Base-by-base conservation (phyloP, 2,888 invertebrate species). In the Andrena fulva region DNA sequence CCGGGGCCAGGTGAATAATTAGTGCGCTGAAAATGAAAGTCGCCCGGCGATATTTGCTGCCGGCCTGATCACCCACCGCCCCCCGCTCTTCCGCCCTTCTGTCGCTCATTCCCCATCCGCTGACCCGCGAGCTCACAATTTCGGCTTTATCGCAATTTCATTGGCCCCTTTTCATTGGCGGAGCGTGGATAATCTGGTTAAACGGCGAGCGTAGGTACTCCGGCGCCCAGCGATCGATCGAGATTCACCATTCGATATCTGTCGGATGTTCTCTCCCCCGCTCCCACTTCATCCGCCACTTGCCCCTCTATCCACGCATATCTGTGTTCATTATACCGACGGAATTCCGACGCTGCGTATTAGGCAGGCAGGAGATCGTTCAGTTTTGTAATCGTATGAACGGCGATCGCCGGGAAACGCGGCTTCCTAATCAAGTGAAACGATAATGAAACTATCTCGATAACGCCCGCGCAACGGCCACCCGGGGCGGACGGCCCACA, bases 21-120 rank as follows among this genome's bases (percentile, higher is more conserved):
- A 92, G 91, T 91, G 90, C 86, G 89, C 86, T 89, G 91, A 92
- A 92, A 92, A 92, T 91, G 91, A 92, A 91, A 92, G 92, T 91
- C 88, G 90, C 89, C 89, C 89, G 90, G 82, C 88, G 91, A 91
- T 92, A 92, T 91, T 92, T 91, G 90, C 89, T 89, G 83, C 87
- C 85, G 81, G 86, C 77, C 77, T 82, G 87, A 88, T 86, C 90
- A 85, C 83, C 77, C 84, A 76, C 67, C 20, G 20, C 29, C 70
- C 68, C 73, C 12, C 64, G 59, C 67, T 66, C 54, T 70, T 60
- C 60, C 68, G 64, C 29, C 50, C 8, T 35, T 59, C 50, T 68
- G 60, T 31, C 67, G 24, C 64, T 35, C 42, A 31, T 24, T 48
- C 64, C n/a, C 50, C 56, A 54, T 54, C 52, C 67, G 48, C 12